Evolutionary conservation across 2,113 vertebrate genomes (phyloP).

Genomic region (Nanorana parkeri): DNA sequence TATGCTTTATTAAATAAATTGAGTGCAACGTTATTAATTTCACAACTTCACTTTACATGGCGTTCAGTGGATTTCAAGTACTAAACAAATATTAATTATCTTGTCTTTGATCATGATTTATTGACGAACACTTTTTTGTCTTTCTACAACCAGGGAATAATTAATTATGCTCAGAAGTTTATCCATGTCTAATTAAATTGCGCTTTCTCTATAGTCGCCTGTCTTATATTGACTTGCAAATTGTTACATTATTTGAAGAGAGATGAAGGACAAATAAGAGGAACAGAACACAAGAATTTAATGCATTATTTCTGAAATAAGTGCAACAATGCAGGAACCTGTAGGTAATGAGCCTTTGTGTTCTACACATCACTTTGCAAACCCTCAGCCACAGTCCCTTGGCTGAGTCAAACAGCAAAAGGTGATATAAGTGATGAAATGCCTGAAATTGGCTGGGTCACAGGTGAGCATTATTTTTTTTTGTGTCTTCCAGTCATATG

Average conservation of each 20-base stretch:
- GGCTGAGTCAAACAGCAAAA: too few relatives aligned
- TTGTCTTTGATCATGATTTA: conserved; percentile 37
- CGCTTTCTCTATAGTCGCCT: conserved; percentile 41
- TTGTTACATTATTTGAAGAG: conserved; percentile 35
- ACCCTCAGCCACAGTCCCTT: too few relatives aligned
- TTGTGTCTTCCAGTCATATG: too few relatives aligned
- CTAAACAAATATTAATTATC: conserved; percentile 53
- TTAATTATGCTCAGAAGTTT: conserved; percentile 48
- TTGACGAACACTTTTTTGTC: conserved; percentile 33
- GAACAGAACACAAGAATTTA: background rate
- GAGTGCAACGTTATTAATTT: conserved; percentile 13
- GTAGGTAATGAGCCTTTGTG: too few relatives aligned
- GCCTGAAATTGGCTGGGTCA: too few relatives aligned
- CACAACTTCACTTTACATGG: conserved; percentile 23
- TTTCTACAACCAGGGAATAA: conserved; percentile 37
- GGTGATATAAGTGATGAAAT: too few relatives aligned
- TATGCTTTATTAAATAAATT: conserved; percentile 6
- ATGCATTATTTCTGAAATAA: too few relatives aligned
- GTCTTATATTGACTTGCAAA: conserved; percentile 45
- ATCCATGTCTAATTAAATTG: conserved; percentile 51
- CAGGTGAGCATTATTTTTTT: too few relatives aligned
- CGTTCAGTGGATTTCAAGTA: conserved; percentile 22
- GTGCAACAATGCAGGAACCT: too few relatives aligned
- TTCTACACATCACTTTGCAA: too few relatives aligned
- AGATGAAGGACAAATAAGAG: conserved; percentile 33